Evolutionary conservation across 2,113 vertebrate genomes (phyloP).

Genomic region (Garra rufa): DNA sequence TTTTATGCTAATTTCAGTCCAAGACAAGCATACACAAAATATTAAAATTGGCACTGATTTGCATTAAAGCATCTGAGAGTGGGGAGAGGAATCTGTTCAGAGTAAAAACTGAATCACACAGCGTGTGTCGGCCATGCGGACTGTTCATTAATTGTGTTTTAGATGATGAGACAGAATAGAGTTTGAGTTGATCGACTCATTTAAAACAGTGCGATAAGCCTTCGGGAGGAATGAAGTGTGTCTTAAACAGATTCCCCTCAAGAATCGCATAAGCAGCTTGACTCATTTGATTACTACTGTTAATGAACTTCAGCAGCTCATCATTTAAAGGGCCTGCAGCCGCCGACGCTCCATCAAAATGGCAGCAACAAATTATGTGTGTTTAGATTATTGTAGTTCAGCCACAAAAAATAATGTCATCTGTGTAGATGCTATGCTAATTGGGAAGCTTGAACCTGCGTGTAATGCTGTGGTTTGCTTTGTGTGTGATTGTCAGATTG

Average conservation of each 20-base stretch:
- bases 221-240: slow-evolving; percentile 6
- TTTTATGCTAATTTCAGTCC: background rate
- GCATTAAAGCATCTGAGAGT: background rate
- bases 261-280: slow-evolving; percentile 16
- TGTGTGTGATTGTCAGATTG: slow-evolving; percentile 74
- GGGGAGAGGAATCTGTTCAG: background rate
- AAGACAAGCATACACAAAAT: background rate
- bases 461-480: background rate
- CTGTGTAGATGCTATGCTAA: background rate
- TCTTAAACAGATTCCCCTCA: background rate
- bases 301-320: background rate
- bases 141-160: slow-evolving; percentile 30
- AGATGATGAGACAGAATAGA: slow-evolving; percentile 17
- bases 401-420: background rate
- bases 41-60: background rate
- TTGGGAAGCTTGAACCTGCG: background rate
- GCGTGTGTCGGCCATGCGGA: background rate
- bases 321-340: background rate
- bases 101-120: background rate
- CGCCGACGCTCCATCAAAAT: background rate
- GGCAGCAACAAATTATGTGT: background rate
- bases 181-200: slow-evolving; percentile 32
- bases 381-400: background rate
- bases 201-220: slow-evolving; percentile 33
- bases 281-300: slow-evolving; percentile 3